phyloP scores from a whole-genome alignment of 2,113 vertebrate genomes.

The Silurus glanis region DNA sequence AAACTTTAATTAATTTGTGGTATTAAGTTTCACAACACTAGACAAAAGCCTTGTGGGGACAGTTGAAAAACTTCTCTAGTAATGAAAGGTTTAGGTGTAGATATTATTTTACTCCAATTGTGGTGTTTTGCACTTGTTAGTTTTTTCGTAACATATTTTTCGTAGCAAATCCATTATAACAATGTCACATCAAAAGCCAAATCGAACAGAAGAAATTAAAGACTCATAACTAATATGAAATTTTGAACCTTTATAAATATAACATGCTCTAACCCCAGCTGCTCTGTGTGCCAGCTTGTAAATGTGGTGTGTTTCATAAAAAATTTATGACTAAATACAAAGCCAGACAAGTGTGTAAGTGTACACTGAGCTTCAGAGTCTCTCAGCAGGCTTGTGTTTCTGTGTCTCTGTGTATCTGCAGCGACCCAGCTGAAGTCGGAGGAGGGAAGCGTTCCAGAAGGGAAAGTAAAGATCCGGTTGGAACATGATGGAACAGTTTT shows the following conservation, averaged over 20 bases:
- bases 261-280: neutral
- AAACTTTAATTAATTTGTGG: too few relatives aligned
- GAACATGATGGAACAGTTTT: slow-evolving; percentile 88
- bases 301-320: slow-evolving; percentile 2
- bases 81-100: neutral
- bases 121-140: too few relatives aligned
- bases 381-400: neutral
- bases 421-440: slow-evolving; percentile 86
- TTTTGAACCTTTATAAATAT: neutral
- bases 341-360: neutral
- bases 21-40: neutral
- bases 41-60: neutral
- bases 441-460: slow-evolving; percentile 81
- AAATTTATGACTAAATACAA: neutral
- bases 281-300: slow-evolving; percentile 2
- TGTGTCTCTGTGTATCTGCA: slow-evolving; percentile 54
- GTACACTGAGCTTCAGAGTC: neutral
- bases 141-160: too few relatives aligned
- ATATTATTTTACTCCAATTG: too few relatives aligned
- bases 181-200: neutral
- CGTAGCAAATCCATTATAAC: neutral
- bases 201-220: neutral
- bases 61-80: neutral
- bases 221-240: neutral
- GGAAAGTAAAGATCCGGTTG: slow-evolving; percentile 91